Conservation (phyloP, 2,113 vertebrate species). For the Grammomys surdaster region DNA sequence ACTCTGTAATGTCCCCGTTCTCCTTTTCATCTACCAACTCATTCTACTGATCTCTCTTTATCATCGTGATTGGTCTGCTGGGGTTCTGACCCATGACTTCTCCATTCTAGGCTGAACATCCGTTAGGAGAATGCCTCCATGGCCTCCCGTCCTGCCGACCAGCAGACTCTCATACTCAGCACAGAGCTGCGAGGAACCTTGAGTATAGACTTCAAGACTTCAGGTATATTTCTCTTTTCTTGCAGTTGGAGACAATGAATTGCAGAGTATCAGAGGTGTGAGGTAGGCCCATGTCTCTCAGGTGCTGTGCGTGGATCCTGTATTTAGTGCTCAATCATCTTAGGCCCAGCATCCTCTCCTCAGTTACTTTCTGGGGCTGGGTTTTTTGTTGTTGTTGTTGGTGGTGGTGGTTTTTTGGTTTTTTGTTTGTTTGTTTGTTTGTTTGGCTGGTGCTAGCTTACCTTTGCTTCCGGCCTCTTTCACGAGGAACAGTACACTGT, state of each 20-base stretch:
- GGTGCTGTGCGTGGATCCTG: fast-evolving
- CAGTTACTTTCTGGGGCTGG: too few species aligned
- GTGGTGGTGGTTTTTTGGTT: too few species aligned
- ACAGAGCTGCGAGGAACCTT: neutral
- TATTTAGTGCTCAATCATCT: neutral
- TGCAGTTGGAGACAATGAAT: neutral
- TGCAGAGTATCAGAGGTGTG: neutral
- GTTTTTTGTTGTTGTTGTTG: too few species aligned
- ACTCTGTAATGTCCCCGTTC: neutral
- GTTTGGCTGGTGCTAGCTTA: neutral
- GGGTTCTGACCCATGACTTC: neutral
- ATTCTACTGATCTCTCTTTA: neutral
- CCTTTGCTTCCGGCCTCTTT: neutral
- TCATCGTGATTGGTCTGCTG: neutral
- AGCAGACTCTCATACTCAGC: neutral
- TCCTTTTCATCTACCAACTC: neutral
- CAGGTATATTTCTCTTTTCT: neutral
- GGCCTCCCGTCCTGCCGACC: neutral
- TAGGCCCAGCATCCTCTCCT: neutral
- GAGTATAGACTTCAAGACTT: neutral
- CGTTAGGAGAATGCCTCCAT: neutral
- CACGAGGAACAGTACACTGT: neutral
- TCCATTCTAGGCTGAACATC: neutral
- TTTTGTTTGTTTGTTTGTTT: too few species aligned
- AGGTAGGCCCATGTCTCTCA: too few species aligned